These are phyloP conservation scores for Tetragnatha versicolor DNA, from an alignment of 1,140 invertebrate genomes.

Conservation along the genomic window DNA sequence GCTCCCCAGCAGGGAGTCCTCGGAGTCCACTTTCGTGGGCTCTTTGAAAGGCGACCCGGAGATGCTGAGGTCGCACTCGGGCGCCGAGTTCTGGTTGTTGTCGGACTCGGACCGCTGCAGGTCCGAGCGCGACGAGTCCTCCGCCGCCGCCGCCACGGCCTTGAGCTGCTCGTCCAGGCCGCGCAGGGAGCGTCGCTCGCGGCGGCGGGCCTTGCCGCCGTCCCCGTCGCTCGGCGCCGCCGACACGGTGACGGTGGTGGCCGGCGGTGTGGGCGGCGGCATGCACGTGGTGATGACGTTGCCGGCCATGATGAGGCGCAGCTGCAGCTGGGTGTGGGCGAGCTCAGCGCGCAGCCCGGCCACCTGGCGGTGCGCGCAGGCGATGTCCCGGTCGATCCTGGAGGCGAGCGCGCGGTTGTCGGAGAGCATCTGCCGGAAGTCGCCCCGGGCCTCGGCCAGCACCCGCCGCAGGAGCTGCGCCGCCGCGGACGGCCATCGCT, in stretches of 20 bases:
- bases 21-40: constrained; percentile 3
- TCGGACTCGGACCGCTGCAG: constrained; percentile 45
- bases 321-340: constrained; percentile 66
- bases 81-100: constrained; percentile 39
- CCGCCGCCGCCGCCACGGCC: background rate
- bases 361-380: constrained; percentile 70
- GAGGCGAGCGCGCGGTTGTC: constrained; percentile 73
- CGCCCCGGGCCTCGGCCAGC: constrained; percentile 67
- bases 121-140: constrained; percentile 29
- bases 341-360: constrained; percentile 68
- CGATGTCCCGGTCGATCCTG: constrained; percentile 72
- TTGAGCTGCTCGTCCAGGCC: constrained; percentile 27
- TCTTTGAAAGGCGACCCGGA: constrained; percentile 45
- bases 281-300: constrained; percentile 53
- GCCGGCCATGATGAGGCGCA: constrained; percentile 58
- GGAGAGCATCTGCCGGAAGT: constrained; percentile 76
- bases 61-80: constrained; percentile 47
- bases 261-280: constrained; percentile 40
- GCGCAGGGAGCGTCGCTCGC: constrained; percentile 32
- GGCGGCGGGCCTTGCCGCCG: constrained; percentile 9
- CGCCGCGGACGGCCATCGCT: constrained; percentile 58
- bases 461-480: constrained; percentile 65
- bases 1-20: background rate
- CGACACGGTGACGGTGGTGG: constrained; percentile 8
- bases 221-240: constrained; percentile 9